phyloP scores from a whole-genome alignment of 1,140 invertebrate genomes.

The Mercenaria mercenaria region DNA sequence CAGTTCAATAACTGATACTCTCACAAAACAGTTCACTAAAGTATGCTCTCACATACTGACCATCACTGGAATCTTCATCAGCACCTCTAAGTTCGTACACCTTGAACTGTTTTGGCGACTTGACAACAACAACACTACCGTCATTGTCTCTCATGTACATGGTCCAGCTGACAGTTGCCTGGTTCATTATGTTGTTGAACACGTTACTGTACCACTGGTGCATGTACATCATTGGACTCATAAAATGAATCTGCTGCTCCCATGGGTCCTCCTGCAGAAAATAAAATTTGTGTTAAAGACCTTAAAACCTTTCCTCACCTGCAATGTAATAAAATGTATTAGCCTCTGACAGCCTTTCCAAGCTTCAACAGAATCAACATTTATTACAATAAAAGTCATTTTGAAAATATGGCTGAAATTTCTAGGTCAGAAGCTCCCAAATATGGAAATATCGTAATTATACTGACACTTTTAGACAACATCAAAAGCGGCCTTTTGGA shows the following conservation, averaged over 20 bases:
- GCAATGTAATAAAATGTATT: too few relatives aligned
- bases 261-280: slow-evolving; percentile 72
- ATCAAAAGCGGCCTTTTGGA: too few relatives aligned
- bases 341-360: too few relatives aligned
- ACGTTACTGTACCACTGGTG: slow-evolving; percentile 83
- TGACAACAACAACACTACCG: slow-evolving; percentile 82
- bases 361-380: too few relatives aligned
- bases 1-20: too few relatives aligned
- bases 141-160: slow-evolving; percentile 81
- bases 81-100: slow-evolving; percentile 7
- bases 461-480: too few relatives aligned
- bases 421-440: too few relatives aligned
- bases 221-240: slow-evolving; percentile 83
- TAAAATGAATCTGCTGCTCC: slow-evolving; percentile 74
- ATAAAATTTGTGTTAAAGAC: neutral
- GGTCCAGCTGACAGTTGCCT: slow-evolving; percentile 82
- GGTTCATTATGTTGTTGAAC: slow-evolving; percentile 79
- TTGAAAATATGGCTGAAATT: too few relatives aligned
- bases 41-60: neutral
- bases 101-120: slow-evolving; percentile 77
- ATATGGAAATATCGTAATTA: too few relatives aligned
- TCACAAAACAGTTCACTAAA: too few relatives aligned
- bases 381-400: too few relatives aligned
- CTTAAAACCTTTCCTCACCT: too few relatives aligned
- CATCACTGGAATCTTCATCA: neutral